These are phyloP conservation scores for Pomacea canaliculata DNA, from an alignment of 2,888 invertebrate genomes.

Conservation along the genomic window DNA sequence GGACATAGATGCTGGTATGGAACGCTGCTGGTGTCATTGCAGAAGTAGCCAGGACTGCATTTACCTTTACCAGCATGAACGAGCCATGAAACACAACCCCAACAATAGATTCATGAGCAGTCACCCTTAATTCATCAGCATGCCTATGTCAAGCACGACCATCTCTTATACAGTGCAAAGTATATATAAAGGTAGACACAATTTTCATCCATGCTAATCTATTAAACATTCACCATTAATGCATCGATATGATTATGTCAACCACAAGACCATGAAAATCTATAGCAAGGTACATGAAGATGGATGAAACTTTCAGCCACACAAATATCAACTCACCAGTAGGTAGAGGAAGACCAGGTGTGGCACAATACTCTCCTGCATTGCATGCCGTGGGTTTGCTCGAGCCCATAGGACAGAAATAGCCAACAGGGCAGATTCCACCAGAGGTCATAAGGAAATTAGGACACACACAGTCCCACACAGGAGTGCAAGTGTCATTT, in stretches of 20 bases:
- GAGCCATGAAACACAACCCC: too few species aligned
- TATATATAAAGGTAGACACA: too few species aligned
- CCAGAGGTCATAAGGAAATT: constrained; percentile 58
- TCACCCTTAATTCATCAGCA: too few species aligned
- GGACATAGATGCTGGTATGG: constrained; percentile 62
- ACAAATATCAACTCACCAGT: constrained; percentile 47
- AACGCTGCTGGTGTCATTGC: constrained; percentile 59
- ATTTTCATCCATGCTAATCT: too few species aligned
- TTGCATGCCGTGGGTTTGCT: constrained; percentile 58
- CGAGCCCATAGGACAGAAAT: constrained; percentile 60
- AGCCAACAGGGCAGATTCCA: constrained; percentile 60
- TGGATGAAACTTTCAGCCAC: too few species aligned
- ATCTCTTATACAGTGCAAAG: too few species aligned
- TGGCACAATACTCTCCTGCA: constrained; percentile 60
- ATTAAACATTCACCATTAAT: too few species aligned
- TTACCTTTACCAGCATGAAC: constrained; percentile 43
- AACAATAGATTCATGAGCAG: too few species aligned
- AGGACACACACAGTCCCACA: constrained; percentile 67
- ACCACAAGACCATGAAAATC: too few species aligned
- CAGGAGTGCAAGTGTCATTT: constrained; percentile 64
- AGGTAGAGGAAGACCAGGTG: constrained; percentile 56
- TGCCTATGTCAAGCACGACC: too few species aligned
- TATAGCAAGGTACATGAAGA: too few species aligned
- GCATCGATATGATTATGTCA: too few species aligned
- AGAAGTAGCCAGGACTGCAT: constrained; percentile 64